Evolutionary conservation across 1,140 invertebrate species (phyloP), one percentile per base, ranked within the genome.

Genomic region (Atta texana): DNA sequence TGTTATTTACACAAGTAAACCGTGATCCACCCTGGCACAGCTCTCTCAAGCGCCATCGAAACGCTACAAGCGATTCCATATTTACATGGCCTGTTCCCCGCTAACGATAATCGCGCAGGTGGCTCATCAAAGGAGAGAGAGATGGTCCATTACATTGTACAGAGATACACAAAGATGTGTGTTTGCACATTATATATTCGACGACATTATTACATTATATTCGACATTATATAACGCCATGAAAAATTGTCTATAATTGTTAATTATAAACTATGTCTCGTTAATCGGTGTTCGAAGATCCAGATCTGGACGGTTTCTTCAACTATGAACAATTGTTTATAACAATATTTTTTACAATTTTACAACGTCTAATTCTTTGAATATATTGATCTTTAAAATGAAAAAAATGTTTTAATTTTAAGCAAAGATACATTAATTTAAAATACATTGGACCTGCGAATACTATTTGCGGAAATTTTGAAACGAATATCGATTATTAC

Each of bases 1-100:
- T 94, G 93, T 93, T 94, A 92, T 94, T 94, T 94, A 88, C 90
- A 92, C 91, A 92, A 87, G 61, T 87, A 84, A 84, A 92, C 89
- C 88, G 53, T 69, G 64, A 85, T 85, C 80, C 78, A 59, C 57
- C 4, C 68, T 7, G 80, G 24, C 34, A 31, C 59, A 21, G 85
- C 61, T 87, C 61, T 87, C 61, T 87, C 61, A 75, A 84, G 86
- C 87, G 68, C 55, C 72, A 66, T 61, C 63, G 53, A 71, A 86
- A 77, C 63, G 59, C 24, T 53, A 59, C 80, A 61, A 85, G 66
- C 74, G 74, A 61, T 86, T 64, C 71, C 44, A 21, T 86, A 75
- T 88, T 89, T 89, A 75, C 86, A 72, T 53, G 74, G 55, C 78
- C 59, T 53, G 12, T 53, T 87, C 51, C 44, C 72, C 49, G 49